Conservation (phyloP, 2,113 vertebrate genomes). For the Pandion haliaetus region DNA sequence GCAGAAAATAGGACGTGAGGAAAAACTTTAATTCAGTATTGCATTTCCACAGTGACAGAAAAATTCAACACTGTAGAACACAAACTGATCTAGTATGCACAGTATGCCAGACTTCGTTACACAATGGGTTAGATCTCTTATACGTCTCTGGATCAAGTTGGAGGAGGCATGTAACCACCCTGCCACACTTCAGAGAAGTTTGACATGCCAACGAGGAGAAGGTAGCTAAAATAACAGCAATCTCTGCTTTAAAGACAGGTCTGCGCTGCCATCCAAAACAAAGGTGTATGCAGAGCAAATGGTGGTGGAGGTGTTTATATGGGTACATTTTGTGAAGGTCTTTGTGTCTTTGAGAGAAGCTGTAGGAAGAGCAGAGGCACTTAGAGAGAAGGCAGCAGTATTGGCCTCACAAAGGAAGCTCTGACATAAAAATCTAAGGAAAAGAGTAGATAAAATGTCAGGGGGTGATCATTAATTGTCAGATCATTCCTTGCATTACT, state of each 20-base stretch:
- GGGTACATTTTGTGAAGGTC: not conserved
- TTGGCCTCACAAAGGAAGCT: not conserved
- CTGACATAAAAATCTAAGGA: not conserved
- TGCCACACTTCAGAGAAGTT: not conserved
- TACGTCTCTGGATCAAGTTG: not conserved
- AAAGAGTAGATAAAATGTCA: not conserved
- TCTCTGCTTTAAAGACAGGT: not conserved
- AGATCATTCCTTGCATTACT: not conserved
- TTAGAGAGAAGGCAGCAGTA: not conserved
- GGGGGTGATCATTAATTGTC: not conserved
- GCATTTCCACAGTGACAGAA: not conserved
- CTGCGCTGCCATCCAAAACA: not conserved
- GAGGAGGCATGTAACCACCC: not conserved
- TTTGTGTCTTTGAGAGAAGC: not conserved
- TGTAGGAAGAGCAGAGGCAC: not conserved
- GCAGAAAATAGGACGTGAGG: not conserved
- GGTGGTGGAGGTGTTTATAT: not conserved
- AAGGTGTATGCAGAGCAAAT: not conserved
- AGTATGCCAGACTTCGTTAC: not conserved
- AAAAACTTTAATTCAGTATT: not conserved
- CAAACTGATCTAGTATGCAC: not conserved
- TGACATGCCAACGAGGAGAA: not conserved
- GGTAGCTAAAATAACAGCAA: not conserved
- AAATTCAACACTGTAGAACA: not conserved
- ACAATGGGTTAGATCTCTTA: not conserved